Evolutionary conservation across 92 coral and sea anemone species (phyloP).

Genomic region (Phymanthus crucifer): DNA sequence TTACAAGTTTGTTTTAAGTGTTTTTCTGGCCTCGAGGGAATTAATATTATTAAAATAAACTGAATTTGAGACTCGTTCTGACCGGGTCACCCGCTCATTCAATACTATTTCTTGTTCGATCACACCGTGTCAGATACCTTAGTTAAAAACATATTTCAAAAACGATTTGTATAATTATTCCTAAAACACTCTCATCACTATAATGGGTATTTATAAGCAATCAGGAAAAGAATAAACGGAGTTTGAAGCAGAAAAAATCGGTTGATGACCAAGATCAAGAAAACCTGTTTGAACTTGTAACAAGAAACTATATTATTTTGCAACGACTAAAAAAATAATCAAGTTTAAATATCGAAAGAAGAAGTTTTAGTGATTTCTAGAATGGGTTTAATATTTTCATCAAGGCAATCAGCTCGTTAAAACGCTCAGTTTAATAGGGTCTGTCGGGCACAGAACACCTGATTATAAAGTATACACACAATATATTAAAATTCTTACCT

Average conservation of each 20-base stretch:
- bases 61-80: neutral
- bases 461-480: neutral
- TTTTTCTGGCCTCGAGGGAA: neutral
- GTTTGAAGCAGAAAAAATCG: neutral
- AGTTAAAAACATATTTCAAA: neutral
- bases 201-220: neutral
- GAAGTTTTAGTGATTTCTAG: neutral
- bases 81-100: conserved; percentile 2
- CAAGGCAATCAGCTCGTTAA: conserved; percentile 2
- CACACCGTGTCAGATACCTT: neutral
- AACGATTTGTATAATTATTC: neutral
- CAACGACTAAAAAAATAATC: neutral
- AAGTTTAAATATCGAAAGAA: neutral
- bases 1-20: neutral
- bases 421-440: conserved; percentile 2
- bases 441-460: conserved; percentile 12
- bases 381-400: neutral
- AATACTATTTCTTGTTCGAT: neutral
- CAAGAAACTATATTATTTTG: neutral
- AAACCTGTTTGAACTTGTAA: conserved; percentile 1
- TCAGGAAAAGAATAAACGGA: neutral
- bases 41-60: neutral
- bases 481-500: conserved; percentile 49
- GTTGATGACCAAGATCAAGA: neutral
- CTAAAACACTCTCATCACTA: neutral